These are phyloP conservation scores for Trachops cirrhosus DNA, from an alignment of 2,797 vertebrate species.

Conservation along the genomic window DNA sequence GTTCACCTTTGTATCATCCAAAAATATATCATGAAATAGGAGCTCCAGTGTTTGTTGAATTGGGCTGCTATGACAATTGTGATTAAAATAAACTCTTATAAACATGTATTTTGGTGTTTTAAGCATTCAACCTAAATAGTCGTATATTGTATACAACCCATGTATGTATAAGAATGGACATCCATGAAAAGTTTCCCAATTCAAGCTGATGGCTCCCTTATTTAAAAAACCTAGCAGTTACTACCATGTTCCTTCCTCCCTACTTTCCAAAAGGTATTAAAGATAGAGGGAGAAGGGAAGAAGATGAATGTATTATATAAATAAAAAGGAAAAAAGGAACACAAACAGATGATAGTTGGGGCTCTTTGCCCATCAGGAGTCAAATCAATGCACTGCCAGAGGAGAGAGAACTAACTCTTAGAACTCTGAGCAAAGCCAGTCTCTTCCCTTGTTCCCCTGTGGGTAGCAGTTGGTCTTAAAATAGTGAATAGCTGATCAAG, in stretches of 20 bases:
- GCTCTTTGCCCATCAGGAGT: background rate
- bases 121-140: background rate
- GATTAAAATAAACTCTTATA: constrained; percentile 14
- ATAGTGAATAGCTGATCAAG: background rate
- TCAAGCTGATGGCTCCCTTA: background rate
- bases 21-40: background rate
- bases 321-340: background rate
- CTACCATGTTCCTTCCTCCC: background rate
- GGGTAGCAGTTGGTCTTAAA: background rate
- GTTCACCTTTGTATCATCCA: background rate
- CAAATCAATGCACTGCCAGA: background rate
- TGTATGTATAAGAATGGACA: background rate
- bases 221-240: background rate
- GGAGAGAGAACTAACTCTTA: background rate
- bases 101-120: background rate
- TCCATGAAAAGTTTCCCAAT: background rate
- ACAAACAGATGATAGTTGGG: background rate
- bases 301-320: background rate
- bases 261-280: background rate
- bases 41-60: background rate
- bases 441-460: background rate
- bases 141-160: background rate
- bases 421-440: background rate
- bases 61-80: background rate
- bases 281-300: background rate